Base-by-base conservation (phyloP, 2,888 invertebrate genomes). In the Macaria liturata region DNA sequence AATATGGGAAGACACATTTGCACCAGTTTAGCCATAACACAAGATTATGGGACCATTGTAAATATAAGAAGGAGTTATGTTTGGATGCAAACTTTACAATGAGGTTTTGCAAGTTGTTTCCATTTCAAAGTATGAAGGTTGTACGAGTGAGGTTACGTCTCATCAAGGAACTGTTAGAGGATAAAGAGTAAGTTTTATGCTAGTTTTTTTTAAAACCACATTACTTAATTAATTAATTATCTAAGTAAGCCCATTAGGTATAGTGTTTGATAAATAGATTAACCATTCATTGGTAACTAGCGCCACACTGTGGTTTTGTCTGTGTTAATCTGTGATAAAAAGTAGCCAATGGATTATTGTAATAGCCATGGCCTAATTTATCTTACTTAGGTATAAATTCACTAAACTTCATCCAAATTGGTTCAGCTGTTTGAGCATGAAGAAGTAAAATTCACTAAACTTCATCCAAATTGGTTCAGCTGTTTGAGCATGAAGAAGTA, bases 41-140 rank as follows among this genome's bases (percentile, higher is more conserved):
- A 59, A 93, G 97, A 71, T 91, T 98, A 72, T 97, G 97, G 97
- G 93, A 94, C 76, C 95, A 95, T 70, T 98, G 98, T 88, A 93
- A 93, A 85, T 84, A 84, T 88, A 89, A 86, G 77, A 90, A 84
- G 76, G 86, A 89, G 66, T 75, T 91, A 72, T 92, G 92, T 81
- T 81, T 80, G 75, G 91, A 92, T 79, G 77, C 87, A 65, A 88
- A 93, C 45, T 97, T 97, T 87, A 94, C 96, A 57, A 94, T 94
- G 56, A 94, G 93, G 65, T 95, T 96, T 88, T 98, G 97, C 89
- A 94, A 93, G 78, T 89, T 97, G 69, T 97, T 97, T 83, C 97
- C 97, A 8, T 95, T 97, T 83, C 97, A 97, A 81, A 96, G 95
- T 66, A 96, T 97, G 96, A 98, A 97, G 85, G 93, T 96, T 64